Conservation (phyloP, 2,888 invertebrate genomes). For the Osmoderma eremita region DNA sequence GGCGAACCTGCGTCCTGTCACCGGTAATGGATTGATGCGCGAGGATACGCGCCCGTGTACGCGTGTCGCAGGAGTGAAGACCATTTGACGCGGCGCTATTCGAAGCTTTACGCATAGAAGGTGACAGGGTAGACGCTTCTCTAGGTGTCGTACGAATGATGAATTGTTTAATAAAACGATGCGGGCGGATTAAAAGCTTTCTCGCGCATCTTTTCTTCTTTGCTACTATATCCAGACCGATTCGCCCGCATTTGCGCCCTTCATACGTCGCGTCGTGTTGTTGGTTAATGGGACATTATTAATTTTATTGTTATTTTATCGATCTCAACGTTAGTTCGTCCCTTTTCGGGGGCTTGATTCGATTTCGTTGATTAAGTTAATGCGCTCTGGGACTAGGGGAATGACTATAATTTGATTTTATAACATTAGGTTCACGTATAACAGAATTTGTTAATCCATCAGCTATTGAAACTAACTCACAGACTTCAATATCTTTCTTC, state of each 20-base stretch:
- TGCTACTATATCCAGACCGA: conserved; percentile 1
- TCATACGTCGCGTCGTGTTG: conserved; percentile 23
- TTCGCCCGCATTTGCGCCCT: conserved; percentile 23
- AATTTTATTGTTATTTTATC: conserved; percentile 38
- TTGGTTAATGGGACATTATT: conserved; percentile 34
- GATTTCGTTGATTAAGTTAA: conserved; percentile 32
- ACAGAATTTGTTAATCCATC: neutral
- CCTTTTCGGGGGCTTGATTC: conserved; percentile 17
- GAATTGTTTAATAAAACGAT: conserved; percentile 40
- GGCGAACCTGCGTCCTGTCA: conserved; percentile 33
- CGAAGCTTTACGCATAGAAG: conserved; percentile 24
- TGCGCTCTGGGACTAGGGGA: neutral
- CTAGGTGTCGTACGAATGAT: conserved; percentile 38
- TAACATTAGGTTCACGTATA: conserved; percentile 1
- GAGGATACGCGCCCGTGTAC: neutral
- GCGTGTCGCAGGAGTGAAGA: neutral
- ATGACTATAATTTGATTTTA: conserved; percentile 14
- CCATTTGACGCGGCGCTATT: conserved; percentile 14
- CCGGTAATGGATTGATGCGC: conserved; percentile 37
- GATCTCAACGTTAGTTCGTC: neutral
- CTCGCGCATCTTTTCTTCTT: conserved; percentile 32
- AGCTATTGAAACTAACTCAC: too few relatives aligned
- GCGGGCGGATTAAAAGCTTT: conserved; percentile 35
- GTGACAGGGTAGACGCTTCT: conserved; percentile 7
- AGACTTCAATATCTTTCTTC: too few relatives aligned